A percentile compares a stretch with the other conserved stretches of the same genome.
Evolutionary conservation across 2,888 invertebrate genomes (phyloP).

Genomic region (Euclidia mi): DNA sequence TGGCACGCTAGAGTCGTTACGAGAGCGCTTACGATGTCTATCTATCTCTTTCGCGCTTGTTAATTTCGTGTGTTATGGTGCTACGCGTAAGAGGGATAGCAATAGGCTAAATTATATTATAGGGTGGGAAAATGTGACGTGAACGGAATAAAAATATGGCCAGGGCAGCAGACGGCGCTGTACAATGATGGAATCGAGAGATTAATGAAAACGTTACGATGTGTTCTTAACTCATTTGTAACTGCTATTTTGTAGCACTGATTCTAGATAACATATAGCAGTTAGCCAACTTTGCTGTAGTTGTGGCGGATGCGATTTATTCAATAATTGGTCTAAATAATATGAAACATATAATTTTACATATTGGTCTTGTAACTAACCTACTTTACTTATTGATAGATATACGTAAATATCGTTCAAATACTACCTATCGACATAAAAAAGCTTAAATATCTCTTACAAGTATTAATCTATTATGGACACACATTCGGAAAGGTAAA

Average conservation of each 20-base stretch:
- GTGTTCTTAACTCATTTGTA: constrained; percentile 13
- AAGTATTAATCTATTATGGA: no score
- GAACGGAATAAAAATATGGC: constrained; percentile 72
- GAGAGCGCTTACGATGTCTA: constrained; percentile 48
- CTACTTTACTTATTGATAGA: no score
- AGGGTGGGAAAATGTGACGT: constrained; percentile 66
- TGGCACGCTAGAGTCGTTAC: constrained; percentile 46
- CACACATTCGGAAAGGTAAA: no score
- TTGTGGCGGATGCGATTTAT: no score
- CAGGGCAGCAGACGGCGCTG: constrained; percentile 55
- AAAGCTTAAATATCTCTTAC: no score
- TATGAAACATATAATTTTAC: no score
- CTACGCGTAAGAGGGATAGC: constrained; percentile 51
- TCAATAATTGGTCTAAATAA: no score
- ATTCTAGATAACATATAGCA: neutral
- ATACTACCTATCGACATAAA: no score
- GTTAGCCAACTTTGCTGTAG: no score
- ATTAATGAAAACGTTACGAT: constrained; percentile 53
- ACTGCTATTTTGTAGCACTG: constrained; percentile 22
- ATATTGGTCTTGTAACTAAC: no score
- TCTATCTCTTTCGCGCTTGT: constrained; percentile 61
- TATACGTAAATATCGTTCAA: no score
- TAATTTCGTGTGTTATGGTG: constrained; percentile 44
- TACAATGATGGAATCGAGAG: constrained; percentile 55
- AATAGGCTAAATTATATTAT: constrained; percentile 53